These are phyloP conservation scores for Oegoconia quadripuncta DNA, from an alignment of 2,888 invertebrate genomes.

Conservation along the genomic window DNA sequence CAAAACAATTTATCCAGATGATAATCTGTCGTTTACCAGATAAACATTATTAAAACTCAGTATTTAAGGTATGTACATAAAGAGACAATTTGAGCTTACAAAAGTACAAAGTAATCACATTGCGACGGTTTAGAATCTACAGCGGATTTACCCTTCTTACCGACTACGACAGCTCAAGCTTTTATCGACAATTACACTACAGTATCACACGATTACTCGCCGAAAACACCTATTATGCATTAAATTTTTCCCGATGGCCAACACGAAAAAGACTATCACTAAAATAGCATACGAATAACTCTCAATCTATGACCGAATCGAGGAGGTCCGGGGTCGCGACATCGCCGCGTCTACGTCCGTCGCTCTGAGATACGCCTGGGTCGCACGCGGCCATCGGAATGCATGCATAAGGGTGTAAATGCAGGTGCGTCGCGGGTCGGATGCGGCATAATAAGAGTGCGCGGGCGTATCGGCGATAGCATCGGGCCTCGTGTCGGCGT, in stretches of 20 bases:
- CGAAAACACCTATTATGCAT: constrained; percentile 70
- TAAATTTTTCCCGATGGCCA: constrained; percentile 61
- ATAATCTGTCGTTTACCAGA: constrained; percentile 64
- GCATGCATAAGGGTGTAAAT: constrained; percentile 20
- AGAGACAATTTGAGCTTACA: constrained; percentile 75
- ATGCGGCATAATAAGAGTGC: constrained; percentile 9
- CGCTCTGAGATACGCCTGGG: not conserved
- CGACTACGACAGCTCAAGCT: constrained; percentile 74
- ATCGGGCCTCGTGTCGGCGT: constrained; percentile 8
- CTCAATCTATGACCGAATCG: constrained; percentile 26
- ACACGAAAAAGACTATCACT: constrained; percentile 63
- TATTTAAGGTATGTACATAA: constrained; percentile 71
- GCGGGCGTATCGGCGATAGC: constrained; percentile 17
- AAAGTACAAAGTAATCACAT: constrained; percentile 77
- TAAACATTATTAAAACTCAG: constrained; percentile 56
- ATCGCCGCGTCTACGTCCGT: not conserved
- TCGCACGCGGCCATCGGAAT: constrained; percentile 20
- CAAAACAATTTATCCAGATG: constrained; percentile 59
- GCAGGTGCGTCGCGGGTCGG: constrained; percentile 16
- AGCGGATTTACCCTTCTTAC: constrained; percentile 71
- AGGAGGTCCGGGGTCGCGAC: constrained; percentile 14
- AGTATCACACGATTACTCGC: constrained; percentile 71
- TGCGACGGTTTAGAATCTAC: constrained; percentile 71
- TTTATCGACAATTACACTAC: constrained; percentile 69
- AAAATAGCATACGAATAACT: constrained; percentile 49